Percentiles rank a stretch among this genome's conserved stretches.
These are phyloP conservation scores for Eilema sororculum DNA, from an alignment of 2,888 invertebrate species.

Conservation along the genomic window DNA sequence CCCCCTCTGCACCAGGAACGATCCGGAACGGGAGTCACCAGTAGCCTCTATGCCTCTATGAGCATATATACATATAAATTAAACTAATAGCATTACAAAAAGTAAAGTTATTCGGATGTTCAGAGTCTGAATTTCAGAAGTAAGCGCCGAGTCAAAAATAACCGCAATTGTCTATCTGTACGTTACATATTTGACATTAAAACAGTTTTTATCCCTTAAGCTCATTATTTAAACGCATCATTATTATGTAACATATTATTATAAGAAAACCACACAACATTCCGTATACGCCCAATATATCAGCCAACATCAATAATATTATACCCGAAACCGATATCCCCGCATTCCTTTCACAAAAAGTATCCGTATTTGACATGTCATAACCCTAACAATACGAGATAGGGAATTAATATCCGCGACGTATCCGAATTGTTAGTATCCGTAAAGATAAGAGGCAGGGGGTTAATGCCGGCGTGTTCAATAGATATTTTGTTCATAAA, in stretches of 20 bases:
- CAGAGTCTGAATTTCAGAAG: neutral
- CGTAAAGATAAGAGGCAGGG: conserved; percentile 46
- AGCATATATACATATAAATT: no score
- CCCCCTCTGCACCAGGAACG: no score
- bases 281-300: neutral
- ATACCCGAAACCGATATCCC: conserved; percentile 29
- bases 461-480: conserved; percentile 43
- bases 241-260: neutral
- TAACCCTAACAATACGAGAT: conserved; percentile 49
- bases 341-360: conserved; percentile 24
- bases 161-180: no score
- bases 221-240: no score
- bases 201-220: neutral
- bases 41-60: no score
- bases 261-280: conserved; percentile 1
- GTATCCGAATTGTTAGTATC: conserved; percentile 44
- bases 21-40: no score
- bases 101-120: no score
- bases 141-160: neutral
- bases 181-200: neutral
- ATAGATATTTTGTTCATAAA: conserved; percentile 47
- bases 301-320: neutral
- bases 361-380: conserved; percentile 38
- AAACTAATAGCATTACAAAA: no score
- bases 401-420: conserved; percentile 48